These are phyloP conservation scores for Troides helena DNA, from an alignment of 2,888 invertebrate genomes.

Conservation along the genomic window DNA sequence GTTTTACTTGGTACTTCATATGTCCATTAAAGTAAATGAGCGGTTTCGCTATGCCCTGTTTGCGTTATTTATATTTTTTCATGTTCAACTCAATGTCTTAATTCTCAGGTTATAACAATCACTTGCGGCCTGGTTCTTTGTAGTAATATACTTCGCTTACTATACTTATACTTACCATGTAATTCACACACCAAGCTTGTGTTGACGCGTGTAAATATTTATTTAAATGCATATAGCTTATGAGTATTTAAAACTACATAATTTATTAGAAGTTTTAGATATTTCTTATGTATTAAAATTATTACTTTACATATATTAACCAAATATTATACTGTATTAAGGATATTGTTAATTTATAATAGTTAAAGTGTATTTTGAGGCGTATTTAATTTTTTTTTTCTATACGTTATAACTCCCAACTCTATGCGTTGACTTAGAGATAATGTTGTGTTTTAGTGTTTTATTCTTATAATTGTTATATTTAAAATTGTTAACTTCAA, in stretches of 20 bases:
- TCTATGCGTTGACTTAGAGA: too few species aligned
- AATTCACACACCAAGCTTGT: not conserved
- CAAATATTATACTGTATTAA: too few species aligned
- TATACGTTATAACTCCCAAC: too few species aligned
- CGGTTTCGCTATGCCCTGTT: slow-evolving; percentile 28
- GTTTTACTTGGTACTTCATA: not conserved
- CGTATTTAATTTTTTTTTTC: too few species aligned
- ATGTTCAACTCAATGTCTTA: slow-evolving; percentile 28
- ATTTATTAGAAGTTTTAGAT: too few species aligned
- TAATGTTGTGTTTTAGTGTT: too few species aligned
- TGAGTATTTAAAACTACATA: not conserved
- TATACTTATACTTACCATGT: not conserved
- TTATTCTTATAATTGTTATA: too few species aligned
- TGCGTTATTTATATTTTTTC: slow-evolving; percentile 10
- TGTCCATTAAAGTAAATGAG: slow-evolving; percentile 20
- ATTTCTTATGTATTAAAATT: too few species aligned
- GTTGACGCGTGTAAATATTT: not conserved
- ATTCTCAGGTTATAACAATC: slow-evolving; percentile 17
- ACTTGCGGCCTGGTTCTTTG: slow-evolving; percentile 5
- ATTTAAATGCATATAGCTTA: not conserved
- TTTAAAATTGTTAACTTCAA: too few species aligned
- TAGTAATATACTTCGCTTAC: not conserved
- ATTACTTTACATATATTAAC: too few species aligned
- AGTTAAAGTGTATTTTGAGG: too few species aligned
- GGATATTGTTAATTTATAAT: too few species aligned